These are phyloP conservation scores for Palythoa grandis DNA, from an alignment of 92 coral and sea anemone species.

Conservation along the genomic window DNA sequence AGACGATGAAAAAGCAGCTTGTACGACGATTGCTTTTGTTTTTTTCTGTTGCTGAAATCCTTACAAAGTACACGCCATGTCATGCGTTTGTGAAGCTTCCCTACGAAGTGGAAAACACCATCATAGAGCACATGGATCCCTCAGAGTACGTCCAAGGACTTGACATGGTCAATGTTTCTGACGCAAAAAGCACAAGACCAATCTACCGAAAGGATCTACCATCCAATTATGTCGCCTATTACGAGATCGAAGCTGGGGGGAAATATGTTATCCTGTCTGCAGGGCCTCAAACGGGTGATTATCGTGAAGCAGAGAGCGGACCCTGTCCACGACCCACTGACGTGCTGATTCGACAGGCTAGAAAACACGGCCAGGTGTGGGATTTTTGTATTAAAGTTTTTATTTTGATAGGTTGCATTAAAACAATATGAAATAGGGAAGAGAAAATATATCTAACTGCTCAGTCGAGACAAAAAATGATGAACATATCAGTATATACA, in stretches of 20 bases:
- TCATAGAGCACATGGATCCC: neutral
- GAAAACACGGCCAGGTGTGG: constrained; percentile 40
- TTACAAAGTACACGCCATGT: neutral
- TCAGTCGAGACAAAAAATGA: too few relatives aligned
- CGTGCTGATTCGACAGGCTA: constrained; percentile 51
- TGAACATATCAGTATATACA: too few relatives aligned
- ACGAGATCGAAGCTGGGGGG: constrained; percentile 52
- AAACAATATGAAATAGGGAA: too few relatives aligned
- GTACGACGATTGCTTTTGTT: neutral
- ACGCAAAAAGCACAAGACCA: constrained; percentile 26
- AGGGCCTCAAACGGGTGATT: constrained; percentile 48
- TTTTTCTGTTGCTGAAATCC: neutral
- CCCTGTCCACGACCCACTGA: constrained; percentile 44
- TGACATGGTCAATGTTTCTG: neutral
- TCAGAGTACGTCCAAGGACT: constrained; percentile 9
- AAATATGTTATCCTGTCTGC: constrained; percentile 30
- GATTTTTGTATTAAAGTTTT: neutral
- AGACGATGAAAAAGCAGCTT: neutral
- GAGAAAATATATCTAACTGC: too few relatives aligned
- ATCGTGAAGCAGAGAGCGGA: constrained; percentile 44
- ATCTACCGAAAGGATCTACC: constrained; percentile 59
- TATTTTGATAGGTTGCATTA: too few relatives aligned
- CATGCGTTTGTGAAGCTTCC: neutral
- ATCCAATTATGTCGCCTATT: constrained; percentile 51
- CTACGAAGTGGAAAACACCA: constrained; percentile 10